Conservation (phyloP, 2,797 vertebrate genomes). For the Jordanella pulchra region DNA sequence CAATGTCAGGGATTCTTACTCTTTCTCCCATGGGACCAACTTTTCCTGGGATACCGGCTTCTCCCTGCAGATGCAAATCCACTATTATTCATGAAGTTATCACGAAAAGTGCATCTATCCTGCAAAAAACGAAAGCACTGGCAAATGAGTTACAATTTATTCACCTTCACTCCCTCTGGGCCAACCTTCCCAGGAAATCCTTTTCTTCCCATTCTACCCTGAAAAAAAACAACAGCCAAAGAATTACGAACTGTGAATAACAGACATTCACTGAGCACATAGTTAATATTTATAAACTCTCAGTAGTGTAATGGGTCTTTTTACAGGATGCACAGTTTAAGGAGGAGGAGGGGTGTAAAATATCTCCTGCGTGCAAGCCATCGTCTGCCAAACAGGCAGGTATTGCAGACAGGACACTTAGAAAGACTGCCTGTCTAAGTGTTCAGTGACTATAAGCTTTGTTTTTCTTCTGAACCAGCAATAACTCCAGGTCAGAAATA, state of each 20-base stretch:
- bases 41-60: constrained; percentile 86
- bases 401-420: constrained; percentile 47
- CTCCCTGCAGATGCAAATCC: constrained; percentile 82
- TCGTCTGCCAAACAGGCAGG: constrained; percentile 30
- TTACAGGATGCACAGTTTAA: constrained; percentile 34
- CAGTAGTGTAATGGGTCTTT: constrained; percentile 13
- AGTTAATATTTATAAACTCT: constrained; percentile 27
- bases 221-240: constrained; percentile 48
- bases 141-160: constrained; percentile 10
- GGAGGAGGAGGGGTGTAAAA: constrained; percentile 8
- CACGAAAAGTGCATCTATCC: not conserved
- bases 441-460: constrained; percentile 37
- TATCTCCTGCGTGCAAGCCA: constrained; percentile 4
- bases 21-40: constrained; percentile 91
- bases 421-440: constrained; percentile 29
- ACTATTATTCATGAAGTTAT: constrained; percentile 3
- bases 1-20: constrained; percentile 77
- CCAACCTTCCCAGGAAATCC: constrained; percentile 91
- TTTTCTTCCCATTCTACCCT: constrained; percentile 90
- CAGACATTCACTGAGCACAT: constrained; percentile 7
- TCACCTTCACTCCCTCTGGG: constrained; percentile 90
- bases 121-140: not conserved
- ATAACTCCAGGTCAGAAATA: constrained; percentile 48
- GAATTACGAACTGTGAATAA: constrained; percentile 17
- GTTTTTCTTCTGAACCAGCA: constrained; percentile 44